Base-by-base conservation (phyloP, 23 tunicate species). In the Botrylloides violaceus region DNA sequence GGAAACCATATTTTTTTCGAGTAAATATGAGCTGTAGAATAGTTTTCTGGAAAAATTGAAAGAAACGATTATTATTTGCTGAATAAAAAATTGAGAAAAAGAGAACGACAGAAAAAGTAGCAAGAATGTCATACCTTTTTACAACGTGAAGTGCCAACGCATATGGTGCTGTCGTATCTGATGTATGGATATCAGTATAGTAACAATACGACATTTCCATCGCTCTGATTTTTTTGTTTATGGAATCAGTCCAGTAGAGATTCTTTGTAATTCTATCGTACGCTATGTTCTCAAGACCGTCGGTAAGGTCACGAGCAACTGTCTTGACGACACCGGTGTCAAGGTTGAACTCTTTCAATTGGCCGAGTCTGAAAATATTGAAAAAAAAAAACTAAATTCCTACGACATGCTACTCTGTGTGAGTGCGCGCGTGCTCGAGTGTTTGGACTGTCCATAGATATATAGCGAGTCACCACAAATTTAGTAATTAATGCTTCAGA, bases 201-300 rank as follows among this genome's bases (percentile, higher is more conserved):
- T 63, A 34, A 19, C 35, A 34, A 63, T 63, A 63, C 7, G 35
- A 25, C 12, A 31, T 21, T 9, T 63, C 70, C 35, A 63, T 63
- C 33, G 70, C 70, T 12, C 32, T 29, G 9, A 63, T 63, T 23
- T 3, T 31, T 31, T 63, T 63, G 35, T 63, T 34, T 3, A 31
- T 28, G 19, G 70, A 63, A 63, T 63, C 70, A 25, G 70, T 63
- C 70, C 70, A 63, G 33, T 63, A 63, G 20, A 63, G 35, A 15
- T 25, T 34, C 18, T 63, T 63, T 4, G 70, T 63, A 19, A 63
- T 28, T 63, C 70, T 4, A 28, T 63, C 70, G 33, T 63, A 63
- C 9, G 32, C 70, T 34, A 63, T 3, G 70, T 63, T 63, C 36
- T 63, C 70, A 3, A 63, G 33, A 19, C 70, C 70, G 33, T 9